Evolutionary conservation across 37 sponge, comb jelly and placozoan genomes (phyloP), one percentile per base, ranked within the genome.

Genomic region (Geodia barretti): DNA sequence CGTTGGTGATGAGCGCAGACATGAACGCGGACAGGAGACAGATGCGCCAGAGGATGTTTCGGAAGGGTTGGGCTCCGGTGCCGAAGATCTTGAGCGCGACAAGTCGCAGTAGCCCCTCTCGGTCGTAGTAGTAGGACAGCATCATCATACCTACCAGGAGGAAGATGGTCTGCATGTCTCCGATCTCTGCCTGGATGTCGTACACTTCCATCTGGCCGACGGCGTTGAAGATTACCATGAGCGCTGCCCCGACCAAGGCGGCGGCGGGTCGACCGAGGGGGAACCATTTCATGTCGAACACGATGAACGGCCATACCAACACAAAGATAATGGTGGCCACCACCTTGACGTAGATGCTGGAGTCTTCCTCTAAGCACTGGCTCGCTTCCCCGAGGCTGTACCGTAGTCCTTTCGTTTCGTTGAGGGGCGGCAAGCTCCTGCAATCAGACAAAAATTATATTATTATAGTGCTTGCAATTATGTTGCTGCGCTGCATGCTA

Each of bases 91-190:
- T 70, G 21, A 83, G 71, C 4, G 89, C 76, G 20, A 90, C 71
- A 23, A 81, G 68, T 31, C 81, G 73, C 3, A 95, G 76, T 0
- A 95, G 34, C 25, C 92, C 95, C 41, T 95, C 95, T 1, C 95
- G 73, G 62, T 95, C 95, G 59, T 83, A 87, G 80, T 95, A 95
- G 66, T 81, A 88, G 2, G 91, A 88, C 54, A 95, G 69, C 76
- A 95, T 76, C 95, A 95, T 95, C 95, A 95, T 95, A 1, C 95
- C 95, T 4, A 95, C 76, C 61, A 95, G 81, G 40, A 95, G 84
- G 43, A 84, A 95, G 1, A 95, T 87, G 1, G 95, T 95, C 72
- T 88, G 86, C 60, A 95, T 76, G 43, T 91, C 84, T 14, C 81
- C 92, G 25, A 79, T 36, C 31, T 78, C 86, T 29, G 75, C 75